Evolutionary conservation across 2,888 invertebrate genomes (phyloP), one percentile per base, ranked within the genome.

Genomic region (Amblyjoppa fuscipennis): DNA sequence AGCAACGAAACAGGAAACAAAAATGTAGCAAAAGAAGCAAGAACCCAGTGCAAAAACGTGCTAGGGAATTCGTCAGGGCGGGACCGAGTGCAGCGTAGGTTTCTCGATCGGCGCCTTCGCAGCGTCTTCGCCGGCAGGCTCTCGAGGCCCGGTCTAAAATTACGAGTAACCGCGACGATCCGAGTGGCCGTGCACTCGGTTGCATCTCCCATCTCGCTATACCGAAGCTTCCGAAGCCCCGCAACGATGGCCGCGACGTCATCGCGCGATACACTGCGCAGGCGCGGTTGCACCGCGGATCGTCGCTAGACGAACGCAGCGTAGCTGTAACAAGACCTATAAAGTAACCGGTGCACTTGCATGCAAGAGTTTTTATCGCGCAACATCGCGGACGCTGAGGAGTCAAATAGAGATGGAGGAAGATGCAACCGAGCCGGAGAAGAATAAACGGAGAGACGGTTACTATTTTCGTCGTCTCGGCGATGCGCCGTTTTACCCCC

Each of bases 111-210:
- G 61, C 51, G 56, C 38, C n/a, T 75, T 79, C 51, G 20, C 76
- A 45, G 70, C 70, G 25, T 51, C 34, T 16, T 49, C 51, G 25
- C 34, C 66, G 5, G 64, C 70, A 45, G 5, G 49, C 64, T 75
- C 61, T 84, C 71, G 76, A 73, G 71, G 51, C 66, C 59, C 49
- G 83, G 84, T 91, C 91, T 91, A 91, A 90, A 91, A 91, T 90
- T 90, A 90, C 91, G 88, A 83, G 86, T 85, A 88, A 81, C 89
- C 88, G 84, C 64, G 79, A 75, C 84, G 80, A 59, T 59, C 64
- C 64, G 20, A 31, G 20, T 1, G 4, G 34, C 49, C 34, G 49
- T 31, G 25, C 64, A 38, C 38, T 34, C 64, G 31, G 75, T 9
- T 64, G 75, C 75, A 66, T 75, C 75, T 51, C 64, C 20, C 25